Conservation (phyloP, 2,797 vertebrate genomes). For the Garrulus glandarius region DNA sequence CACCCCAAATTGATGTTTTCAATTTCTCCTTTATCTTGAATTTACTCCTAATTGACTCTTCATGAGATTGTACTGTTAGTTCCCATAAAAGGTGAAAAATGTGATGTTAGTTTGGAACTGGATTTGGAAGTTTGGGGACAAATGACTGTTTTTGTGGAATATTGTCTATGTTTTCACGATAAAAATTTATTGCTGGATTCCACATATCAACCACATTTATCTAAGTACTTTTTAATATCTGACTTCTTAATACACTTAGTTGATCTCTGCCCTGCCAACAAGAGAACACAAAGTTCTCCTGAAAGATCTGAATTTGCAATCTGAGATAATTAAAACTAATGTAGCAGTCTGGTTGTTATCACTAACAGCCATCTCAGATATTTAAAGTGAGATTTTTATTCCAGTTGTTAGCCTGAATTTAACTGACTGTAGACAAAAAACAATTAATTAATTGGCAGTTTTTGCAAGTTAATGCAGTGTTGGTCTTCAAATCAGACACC, state of each 20-base stretch:
- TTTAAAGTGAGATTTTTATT: neutral
- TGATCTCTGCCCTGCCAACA: neutral
- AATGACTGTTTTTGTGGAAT: neutral
- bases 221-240: neutral
- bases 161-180: neutral
- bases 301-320: neutral
- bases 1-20: neutral
- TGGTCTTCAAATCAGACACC: neutral
- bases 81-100: neutral
- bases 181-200: neutral
- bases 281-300: neutral
- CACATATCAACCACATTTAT: neutral
- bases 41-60: neutral
- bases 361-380: neutral
- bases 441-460: neutral
- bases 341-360: neutral
- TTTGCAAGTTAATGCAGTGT: neutral
- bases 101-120: fast-evolving
- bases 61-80: fast-evolving
- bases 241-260: neutral
- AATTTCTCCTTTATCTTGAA: neutral
- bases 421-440: neutral
- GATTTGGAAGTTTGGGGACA: neutral
- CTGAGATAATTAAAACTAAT: neutral
- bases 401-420: neutral